Percentiles rank a stretch among this genome's conserved stretches.
These are phyloP conservation scores for Pterois miles DNA, from an alignment of 2,797 vertebrate genomes.

Conservation along the genomic window DNA sequence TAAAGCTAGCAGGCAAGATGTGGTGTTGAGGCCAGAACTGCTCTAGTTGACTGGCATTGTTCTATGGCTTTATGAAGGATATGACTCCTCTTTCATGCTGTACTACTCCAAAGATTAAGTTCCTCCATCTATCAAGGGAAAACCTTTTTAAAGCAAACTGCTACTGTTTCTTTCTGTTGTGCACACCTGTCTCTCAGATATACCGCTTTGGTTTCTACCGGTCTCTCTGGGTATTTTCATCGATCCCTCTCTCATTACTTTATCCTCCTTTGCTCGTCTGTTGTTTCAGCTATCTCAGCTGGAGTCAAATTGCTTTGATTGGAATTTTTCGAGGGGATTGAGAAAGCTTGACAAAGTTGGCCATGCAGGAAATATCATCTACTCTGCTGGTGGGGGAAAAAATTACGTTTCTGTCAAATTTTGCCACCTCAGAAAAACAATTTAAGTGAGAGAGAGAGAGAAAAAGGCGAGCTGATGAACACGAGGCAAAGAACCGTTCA, in stretches of 20 bases:
- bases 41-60: background rate
- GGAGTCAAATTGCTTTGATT: slow-evolving; percentile 41
- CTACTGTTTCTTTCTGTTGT: slow-evolving; percentile 3
- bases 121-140: background rate
- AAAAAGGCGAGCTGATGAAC: background rate
- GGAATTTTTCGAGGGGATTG: slow-evolving; percentile 30
- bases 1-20: background rate
- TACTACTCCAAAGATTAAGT: background rate
- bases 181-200: slow-evolving; percentile 26
- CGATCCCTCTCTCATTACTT: slow-evolving; percentile 19
- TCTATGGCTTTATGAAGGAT: background rate
- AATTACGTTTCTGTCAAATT: background rate
- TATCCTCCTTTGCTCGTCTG: slow-evolving; percentile 2
- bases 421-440: slow-evolving; percentile 8
- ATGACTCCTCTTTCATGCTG: background rate
- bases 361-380: slow-evolving; percentile 30
- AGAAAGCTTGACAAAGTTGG: slow-evolving; percentile 22
- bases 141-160: background rate
- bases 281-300: background rate
- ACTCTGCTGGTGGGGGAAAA: background rate
- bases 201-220: slow-evolving; percentile 10
- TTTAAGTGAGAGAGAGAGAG: background rate
- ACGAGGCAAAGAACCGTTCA: background rate
- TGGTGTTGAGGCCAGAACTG: background rate
- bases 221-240: slow-evolving; percentile 34